A percentile compares a stretch with the other conserved stretches of the same genome.
Evolutionary conservation across 2,888 invertebrate genomes (phyloP).

Genomic region (Cataglyphis cursor): DNA sequence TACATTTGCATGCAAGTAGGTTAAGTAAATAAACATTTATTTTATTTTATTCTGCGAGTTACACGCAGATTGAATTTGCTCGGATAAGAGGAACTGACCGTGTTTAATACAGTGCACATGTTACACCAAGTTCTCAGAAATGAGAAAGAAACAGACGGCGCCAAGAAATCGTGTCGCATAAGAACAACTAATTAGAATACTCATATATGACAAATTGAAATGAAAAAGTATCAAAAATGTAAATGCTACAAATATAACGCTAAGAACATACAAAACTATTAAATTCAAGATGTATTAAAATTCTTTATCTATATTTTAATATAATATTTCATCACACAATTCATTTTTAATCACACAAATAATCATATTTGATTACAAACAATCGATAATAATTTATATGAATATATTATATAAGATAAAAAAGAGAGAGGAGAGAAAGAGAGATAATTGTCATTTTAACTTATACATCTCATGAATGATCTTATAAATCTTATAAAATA

Average conservation of each 20-base stretch:
- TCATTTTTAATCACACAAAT: background rate
- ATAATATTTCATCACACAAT: background rate
- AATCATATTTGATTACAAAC: background rate
- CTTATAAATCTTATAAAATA: background rate
- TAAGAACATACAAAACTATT: background rate
- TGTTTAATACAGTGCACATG: constrained; percentile 50
- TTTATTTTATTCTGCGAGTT: constrained; percentile 20
- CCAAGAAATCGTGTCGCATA: constrained; percentile 8
- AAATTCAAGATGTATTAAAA: background rate
- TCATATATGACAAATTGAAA: background rate
- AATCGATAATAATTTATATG: background rate
- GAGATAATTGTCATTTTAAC: background rate
- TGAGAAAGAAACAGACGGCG: constrained; percentile 48
- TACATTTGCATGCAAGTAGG: constrained; percentile 1
- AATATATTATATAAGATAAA: background rate
- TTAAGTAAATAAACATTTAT: constrained; percentile 40
- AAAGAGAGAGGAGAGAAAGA: too few species aligned
- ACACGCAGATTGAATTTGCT: constrained; percentile 31
- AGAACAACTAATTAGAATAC: background rate
- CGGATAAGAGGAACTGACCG: constrained; percentile 18
- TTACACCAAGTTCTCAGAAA: constrained; percentile 49
- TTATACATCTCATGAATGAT: background rate
- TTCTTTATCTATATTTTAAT: background rate
- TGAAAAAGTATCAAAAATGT: background rate
- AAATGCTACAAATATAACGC: background rate